These are phyloP conservation scores for Elegia similella DNA, from an alignment of 2,888 invertebrate species.

Conservation along the genomic window DNA sequence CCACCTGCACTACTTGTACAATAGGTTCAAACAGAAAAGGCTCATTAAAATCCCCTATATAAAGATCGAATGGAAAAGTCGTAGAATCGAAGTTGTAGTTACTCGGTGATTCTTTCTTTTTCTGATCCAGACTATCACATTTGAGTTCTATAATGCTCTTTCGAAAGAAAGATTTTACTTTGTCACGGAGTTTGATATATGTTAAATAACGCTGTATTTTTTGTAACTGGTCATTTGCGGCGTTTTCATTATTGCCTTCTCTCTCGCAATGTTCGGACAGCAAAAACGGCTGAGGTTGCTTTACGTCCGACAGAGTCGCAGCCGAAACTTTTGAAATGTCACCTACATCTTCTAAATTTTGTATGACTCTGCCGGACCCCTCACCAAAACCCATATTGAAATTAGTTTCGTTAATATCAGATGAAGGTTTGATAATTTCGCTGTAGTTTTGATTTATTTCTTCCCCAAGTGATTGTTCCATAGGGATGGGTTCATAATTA, in stretches of 20 bases:
- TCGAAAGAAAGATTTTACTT: constrained; percentile 61
- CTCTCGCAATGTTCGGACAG: constrained; percentile 47
- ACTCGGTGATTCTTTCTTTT: constrained; percentile 32
- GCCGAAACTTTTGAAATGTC: constrained; percentile 71
- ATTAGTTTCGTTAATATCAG: constrained; percentile 57
- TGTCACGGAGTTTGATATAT: constrained; percentile 54
- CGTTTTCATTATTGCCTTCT: constrained; percentile 26
- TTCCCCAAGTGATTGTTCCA: constrained; percentile 53
- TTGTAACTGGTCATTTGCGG: constrained; percentile 38
- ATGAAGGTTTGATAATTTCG: constrained; percentile 36
- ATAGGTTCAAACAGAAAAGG: constrained; percentile 65
- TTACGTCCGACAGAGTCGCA: constrained; percentile 83
- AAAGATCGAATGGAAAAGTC: constrained; percentile 68
- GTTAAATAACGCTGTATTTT: constrained; percentile 43
- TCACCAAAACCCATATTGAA: constrained; percentile 82
- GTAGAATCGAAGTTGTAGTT: constrained; percentile 22
- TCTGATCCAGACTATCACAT: constrained; percentile 36
- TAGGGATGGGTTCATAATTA: constrained; percentile 37
- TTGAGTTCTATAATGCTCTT: constrained; percentile 52
- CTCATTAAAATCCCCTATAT: constrained; percentile 78
- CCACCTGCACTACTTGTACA: constrained; percentile 83
- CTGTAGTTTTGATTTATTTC: constrained; percentile 51
- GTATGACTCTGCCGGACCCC: constrained; percentile 80
- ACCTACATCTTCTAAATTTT: constrained; percentile 65
- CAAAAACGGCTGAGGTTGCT: constrained; percentile 76